Evolutionary conservation across 2,888 invertebrate species (phyloP).

Genomic region (Argyra leucocephala): DNA sequence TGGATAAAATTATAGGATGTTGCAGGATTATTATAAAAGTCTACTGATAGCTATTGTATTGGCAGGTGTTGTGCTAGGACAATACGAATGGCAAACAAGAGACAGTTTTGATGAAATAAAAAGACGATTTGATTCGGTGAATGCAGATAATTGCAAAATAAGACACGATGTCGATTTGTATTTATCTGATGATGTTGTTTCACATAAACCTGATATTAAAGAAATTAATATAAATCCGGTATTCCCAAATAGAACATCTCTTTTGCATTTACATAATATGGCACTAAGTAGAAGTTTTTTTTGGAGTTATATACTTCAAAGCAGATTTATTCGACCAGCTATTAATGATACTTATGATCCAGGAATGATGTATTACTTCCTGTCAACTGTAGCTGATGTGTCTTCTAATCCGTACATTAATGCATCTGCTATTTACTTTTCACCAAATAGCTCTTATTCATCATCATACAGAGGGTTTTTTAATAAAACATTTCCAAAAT

Average conservation of each 20-base stretch:
- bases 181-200: slow-evolving; percentile 73
- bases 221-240: slow-evolving; percentile 90
- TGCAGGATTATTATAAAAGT: no score
- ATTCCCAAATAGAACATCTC: slow-evolving; percentile 85
- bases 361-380: slow-evolving; percentile 95
- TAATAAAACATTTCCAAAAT: slow-evolving; percentile 88
- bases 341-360: slow-evolving; percentile 91
- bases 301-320: slow-evolving; percentile 89
- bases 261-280: slow-evolving; percentile 90
- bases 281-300: slow-evolving; percentile 93
- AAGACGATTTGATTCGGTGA: slow-evolving; percentile 72
- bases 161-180: slow-evolving; percentile 75
- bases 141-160: slow-evolving; percentile 79
- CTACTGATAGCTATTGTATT: no score
- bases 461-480: slow-evolving; percentile 92
- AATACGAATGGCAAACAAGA: slow-evolving; percentile 84
- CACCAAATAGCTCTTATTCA: slow-evolving; percentile 87
- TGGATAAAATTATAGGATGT: no score
- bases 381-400: slow-evolving; percentile 90
- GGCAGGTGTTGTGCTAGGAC: slow-evolving; percentile 61
- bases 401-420: slow-evolving; percentile 86
- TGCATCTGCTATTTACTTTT: slow-evolving; percentile 86
- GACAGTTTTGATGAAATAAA: slow-evolving; percentile 87
- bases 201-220: slow-evolving; percentile 86
- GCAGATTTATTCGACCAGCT: slow-evolving; percentile 78